phyloP scores from a whole-genome alignment of 1,140 invertebrate genomes.

The Prorops nasuta region DNA sequence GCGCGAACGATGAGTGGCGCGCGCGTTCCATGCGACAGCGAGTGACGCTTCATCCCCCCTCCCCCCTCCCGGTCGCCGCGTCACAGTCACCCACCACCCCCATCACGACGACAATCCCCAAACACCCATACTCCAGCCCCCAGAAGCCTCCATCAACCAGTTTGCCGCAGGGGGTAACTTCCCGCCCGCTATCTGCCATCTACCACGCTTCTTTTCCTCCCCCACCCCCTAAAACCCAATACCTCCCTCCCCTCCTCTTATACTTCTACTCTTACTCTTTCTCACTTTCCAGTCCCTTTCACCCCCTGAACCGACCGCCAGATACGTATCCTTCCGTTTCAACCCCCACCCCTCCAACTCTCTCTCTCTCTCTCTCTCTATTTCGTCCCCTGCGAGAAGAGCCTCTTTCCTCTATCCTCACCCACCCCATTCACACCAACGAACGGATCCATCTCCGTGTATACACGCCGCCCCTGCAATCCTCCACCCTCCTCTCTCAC shows the following conservation, averaged over 20 bases:
- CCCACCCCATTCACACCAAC: too few relatives aligned
- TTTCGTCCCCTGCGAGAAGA: too few relatives aligned
- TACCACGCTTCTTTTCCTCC: constrained; percentile 1
- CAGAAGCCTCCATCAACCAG: constrained; percentile 8
- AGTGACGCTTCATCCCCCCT: constrained; percentile 40
- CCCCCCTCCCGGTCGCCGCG: constrained; percentile 19
- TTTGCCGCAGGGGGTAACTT: constrained; percentile 6
- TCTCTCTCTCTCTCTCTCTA: not conserved
- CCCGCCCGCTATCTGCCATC: not conserved
- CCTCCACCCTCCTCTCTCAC: constrained; percentile 7
- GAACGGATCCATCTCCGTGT: too few relatives aligned
- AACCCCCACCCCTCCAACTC: not conserved
- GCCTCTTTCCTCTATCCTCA: too few relatives aligned
- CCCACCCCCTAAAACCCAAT: constrained; percentile 9
- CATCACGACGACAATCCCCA: constrained; percentile 15
- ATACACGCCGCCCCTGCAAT: not conserved
- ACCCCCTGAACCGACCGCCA: too few relatives aligned
- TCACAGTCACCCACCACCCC: constrained; percentile 39
- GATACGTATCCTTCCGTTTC: not conserved
- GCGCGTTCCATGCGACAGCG: constrained; percentile 52
- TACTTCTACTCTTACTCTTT: not conserved
- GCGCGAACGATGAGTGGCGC: constrained; percentile 52
- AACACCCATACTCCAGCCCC: not conserved
- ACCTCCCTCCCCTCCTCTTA: not conserved
- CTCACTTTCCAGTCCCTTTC: not conserved